These are phyloP conservation scores for Malurus cyaneus DNA, from an alignment of 2,113 vertebrate species.

Conservation along the genomic window DNA sequence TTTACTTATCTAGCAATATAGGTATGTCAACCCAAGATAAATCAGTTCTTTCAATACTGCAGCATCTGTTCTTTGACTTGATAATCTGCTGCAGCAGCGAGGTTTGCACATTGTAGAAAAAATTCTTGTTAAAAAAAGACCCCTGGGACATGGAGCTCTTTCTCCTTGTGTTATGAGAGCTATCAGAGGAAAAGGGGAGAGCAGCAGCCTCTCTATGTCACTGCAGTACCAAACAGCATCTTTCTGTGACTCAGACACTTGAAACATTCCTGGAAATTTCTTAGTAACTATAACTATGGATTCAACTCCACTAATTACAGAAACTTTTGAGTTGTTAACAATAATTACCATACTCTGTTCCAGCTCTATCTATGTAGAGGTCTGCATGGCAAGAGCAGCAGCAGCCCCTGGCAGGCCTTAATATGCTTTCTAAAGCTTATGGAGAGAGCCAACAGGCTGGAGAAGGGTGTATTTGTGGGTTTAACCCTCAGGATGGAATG, in stretches of 20 bases:
- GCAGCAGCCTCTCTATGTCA: not conserved
- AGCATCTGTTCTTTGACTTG: not conserved
- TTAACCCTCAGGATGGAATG: not conserved
- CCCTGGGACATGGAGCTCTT: fast-evolving
- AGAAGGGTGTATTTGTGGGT: no score
- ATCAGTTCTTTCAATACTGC: not conserved
- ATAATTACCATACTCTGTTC: not conserved
- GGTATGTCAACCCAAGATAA: not conserved
- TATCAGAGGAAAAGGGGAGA: not conserved
- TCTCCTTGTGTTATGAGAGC: not conserved
- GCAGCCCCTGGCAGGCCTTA: not conserved
- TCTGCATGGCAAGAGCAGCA: not conserved
- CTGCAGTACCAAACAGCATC: not conserved
- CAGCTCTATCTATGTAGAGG: not conserved
- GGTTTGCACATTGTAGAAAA: not conserved
- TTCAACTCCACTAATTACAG: not conserved
- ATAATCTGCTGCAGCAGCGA: not conserved
- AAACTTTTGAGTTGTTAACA: not conserved
- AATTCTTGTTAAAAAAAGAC: not conserved
- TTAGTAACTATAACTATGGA: not conserved
- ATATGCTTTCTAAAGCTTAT: not conserved
- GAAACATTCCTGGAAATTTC: not conserved
- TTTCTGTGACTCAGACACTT: not conserved
- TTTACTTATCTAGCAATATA: not conserved
- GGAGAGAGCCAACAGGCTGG: not conserved